Conservation (phyloP, 2,888 invertebrate genomes). For the Carpatolechia fugitivella region DNA sequence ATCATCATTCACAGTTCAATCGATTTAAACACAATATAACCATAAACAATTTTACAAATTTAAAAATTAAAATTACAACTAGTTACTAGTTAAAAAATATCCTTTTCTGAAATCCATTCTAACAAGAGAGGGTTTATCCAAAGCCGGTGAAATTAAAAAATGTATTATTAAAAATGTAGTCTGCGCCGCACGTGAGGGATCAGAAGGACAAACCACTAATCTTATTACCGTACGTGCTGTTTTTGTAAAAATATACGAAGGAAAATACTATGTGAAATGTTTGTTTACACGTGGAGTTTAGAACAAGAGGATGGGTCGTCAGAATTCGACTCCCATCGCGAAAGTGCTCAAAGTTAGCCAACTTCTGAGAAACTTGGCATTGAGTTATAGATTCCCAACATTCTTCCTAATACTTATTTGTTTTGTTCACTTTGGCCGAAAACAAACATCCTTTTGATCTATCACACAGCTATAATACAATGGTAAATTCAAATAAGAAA, state of each 20-base stretch:
- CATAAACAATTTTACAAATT: too few species aligned
- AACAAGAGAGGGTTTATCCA: background rate
- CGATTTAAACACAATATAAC: too few species aligned
- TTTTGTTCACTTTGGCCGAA: constrained; percentile 69
- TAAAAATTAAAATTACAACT: too few species aligned
- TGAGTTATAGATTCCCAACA: constrained; percentile 77
- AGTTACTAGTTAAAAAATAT: background rate
- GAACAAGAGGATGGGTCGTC: constrained; percentile 58
- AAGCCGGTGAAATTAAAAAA: constrained; percentile 8
- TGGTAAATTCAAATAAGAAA: too few species aligned
- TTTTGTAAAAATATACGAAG: constrained; percentile 18
- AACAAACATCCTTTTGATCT: constrained; percentile 64
- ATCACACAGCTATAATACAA: constrained; percentile 21
- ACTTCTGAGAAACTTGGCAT: constrained; percentile 70
- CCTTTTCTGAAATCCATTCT: background rate
- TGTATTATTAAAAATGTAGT: constrained; percentile 8
- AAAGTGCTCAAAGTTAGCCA: constrained; percentile 64
- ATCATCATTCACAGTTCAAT: too few species aligned
- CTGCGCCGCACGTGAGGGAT: constrained; percentile 6
- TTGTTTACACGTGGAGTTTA: constrained; percentile 71
- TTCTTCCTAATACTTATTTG: constrained; percentile 73
- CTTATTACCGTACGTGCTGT: constrained; percentile 19
- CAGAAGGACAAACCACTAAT: constrained; percentile 15
- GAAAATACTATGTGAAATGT: constrained; percentile 35
- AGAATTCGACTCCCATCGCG: constrained; percentile 53